These are phyloP conservation scores for Crotalus tigris DNA, from an alignment of 2,113 vertebrate species.

Conservation along the genomic window DNA sequence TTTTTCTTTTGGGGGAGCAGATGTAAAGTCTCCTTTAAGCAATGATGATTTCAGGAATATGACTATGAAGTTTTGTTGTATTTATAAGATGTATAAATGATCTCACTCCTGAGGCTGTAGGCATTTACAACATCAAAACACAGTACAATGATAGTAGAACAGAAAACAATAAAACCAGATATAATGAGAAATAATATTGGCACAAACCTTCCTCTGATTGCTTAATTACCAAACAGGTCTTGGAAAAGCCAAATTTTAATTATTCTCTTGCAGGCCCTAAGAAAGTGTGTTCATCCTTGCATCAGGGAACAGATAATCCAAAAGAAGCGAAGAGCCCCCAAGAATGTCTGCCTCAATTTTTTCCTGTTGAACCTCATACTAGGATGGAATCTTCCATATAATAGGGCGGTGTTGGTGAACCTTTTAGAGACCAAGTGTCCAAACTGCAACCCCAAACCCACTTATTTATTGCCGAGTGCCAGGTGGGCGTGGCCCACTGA, in stretches of 20 bases:
- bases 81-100: background rate
- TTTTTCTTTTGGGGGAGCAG: background rate
- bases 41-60: background rate
- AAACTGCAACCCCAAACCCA: too few species aligned
- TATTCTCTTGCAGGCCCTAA: background rate
- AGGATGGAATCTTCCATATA: background rate
- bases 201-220: background rate
- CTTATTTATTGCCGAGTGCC: too few species aligned
- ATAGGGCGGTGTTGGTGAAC: background rate
- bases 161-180: background rate
- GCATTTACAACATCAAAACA: background rate
- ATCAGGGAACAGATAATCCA: background rate
- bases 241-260: background rate
- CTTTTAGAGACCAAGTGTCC: too few species aligned
- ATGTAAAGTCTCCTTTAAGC: background rate
- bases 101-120: background rate
- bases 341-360: background rate
- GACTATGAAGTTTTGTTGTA: background rate
- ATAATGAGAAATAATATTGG: background rate
- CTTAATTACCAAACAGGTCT: background rate
- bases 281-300: background rate
- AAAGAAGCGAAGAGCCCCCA: background rate
- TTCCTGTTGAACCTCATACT: background rate
- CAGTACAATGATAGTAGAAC: background rate
- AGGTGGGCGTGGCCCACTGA: too few species aligned